Evolutionary conservation across 2,113 vertebrate genomes (phyloP).

Genomic region (Scatophagus argus): DNA sequence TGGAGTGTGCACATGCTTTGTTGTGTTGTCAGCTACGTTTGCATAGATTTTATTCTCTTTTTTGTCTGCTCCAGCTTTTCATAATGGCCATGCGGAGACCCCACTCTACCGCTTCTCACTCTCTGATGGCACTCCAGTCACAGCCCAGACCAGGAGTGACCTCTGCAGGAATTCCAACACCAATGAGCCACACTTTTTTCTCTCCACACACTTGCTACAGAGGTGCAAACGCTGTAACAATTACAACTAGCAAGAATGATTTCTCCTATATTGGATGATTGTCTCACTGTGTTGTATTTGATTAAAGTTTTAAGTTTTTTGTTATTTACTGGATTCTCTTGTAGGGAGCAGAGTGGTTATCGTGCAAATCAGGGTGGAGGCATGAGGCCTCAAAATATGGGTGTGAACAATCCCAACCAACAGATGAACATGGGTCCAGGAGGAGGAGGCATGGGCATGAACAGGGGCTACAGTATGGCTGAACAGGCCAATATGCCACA

Average conservation of each 20-base stretch:
- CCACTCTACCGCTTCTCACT: slow-evolving; percentile 94
- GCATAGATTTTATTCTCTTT: not conserved
- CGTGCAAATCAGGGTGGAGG: slow-evolving; percentile 87
- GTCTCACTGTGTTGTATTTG: not conserved
- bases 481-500: slow-evolving; percentile 82
- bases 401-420: slow-evolving; percentile 83
- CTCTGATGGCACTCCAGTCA: slow-evolving; percentile 95
- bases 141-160: slow-evolving; percentile 95
- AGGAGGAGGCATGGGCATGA: slow-evolving; percentile 85
- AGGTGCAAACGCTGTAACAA: slow-evolving; percentile 81
- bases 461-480: slow-evolving; percentile 77
- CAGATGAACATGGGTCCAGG: slow-evolving; percentile 87
- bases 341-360: slow-evolving; percentile 93
- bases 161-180: slow-evolving; percentile 91
- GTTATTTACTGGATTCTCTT: not conserved
- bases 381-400: slow-evolving; percentile 86
- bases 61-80: slow-evolving; percentile 85
- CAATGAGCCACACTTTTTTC: slow-evolving; percentile 92
- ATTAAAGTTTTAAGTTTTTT: not conserved
- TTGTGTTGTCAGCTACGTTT: not conserved
- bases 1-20: not conserved
- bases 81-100: slow-evolving; percentile 93
- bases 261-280: not conserved
- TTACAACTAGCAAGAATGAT: not conserved
- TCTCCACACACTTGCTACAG: slow-evolving; percentile 96